phyloP scores from a whole-genome alignment of 2,888 invertebrate species.

The Unio delphinus region DNA sequence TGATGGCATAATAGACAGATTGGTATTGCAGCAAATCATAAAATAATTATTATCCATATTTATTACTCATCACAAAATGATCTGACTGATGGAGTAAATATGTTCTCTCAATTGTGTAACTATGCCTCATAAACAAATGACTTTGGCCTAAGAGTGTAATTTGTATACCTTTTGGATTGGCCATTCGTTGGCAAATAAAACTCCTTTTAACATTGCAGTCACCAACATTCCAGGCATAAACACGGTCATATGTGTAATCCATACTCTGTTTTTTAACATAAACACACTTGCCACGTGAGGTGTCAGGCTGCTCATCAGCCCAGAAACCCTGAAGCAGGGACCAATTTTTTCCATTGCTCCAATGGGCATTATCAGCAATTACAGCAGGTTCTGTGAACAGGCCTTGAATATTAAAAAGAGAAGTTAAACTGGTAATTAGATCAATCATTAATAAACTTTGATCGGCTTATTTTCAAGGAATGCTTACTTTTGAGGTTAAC shows the following conservation, averaged over 20 bases:
- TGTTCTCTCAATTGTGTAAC: too few relatives aligned
- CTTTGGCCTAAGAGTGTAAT: too few relatives aligned
- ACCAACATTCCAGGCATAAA: slow-evolving; percentile 35
- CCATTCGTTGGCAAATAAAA: slow-evolving; percentile 50
- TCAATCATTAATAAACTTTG: too few relatives aligned
- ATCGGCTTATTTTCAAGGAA: too few relatives aligned
- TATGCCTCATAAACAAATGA: too few relatives aligned
- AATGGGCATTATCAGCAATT: slow-evolving; percentile 2
- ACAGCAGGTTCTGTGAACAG: neutral
- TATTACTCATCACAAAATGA: too few relatives aligned
- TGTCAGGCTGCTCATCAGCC: slow-evolving; percentile 23
- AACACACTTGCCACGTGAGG: slow-evolving; percentile 13
- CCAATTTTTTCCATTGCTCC: slow-evolving; percentile 12
- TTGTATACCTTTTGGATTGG: slow-evolving; percentile 43
- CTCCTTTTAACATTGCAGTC: slow-evolving; percentile 44
- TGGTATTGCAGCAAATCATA: too few relatives aligned
- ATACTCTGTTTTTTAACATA: slow-evolving; percentile 3
- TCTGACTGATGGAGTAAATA: too few relatives aligned
- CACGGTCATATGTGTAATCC: slow-evolving; percentile 25
- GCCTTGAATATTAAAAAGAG: slow-evolving; percentile 1
- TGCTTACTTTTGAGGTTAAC: too few relatives aligned
- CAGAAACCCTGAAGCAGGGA: slow-evolving; percentile 20
- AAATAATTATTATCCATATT: too few relatives aligned
- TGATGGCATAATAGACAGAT: too few relatives aligned
- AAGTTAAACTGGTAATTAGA: neutral